Base-by-base conservation (phyloP, 2,797 vertebrate species). In the Onychomys leucogaster region DNA sequence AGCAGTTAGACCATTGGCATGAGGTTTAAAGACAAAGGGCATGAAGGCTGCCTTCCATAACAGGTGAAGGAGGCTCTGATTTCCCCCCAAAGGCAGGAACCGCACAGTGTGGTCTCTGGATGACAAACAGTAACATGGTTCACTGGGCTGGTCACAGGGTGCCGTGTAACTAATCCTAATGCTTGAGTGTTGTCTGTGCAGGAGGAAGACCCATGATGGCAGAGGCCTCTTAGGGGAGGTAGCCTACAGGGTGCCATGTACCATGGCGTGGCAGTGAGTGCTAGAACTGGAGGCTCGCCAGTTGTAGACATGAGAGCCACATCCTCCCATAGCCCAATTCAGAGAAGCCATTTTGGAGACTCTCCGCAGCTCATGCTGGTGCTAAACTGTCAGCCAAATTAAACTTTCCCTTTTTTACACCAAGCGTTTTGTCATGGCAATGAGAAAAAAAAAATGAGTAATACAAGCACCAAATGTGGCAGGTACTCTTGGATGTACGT, bases 1-100 rank as follows among this genome's bases (percentile, higher is more conserved):
- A 76, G 41, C 0, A n/a, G 1, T 57, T 25, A 13, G 46, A 43
- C 10, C 9, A 19, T 2, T 43, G 69, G 55, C 17, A 3, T 43
- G 55, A 43, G 16, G 27, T 59, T 29, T 55, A 43, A 67, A 94
- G 57, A 19, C 69, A 46, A 43, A 67, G 49, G 34, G 41, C 32
- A 12, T 1, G 82, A 34, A 34, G 49, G 55, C 59, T 65, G 19
- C 59, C 1, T 9, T 12, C 2, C 13, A 27, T 2, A 0, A 0
- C 6, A 1, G 34, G 34, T 1, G 0, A 11, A n/a, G 46, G 69
- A 73, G 61, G 23, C 0, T 2, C 10, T 34, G 73, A 32, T n/a
- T 13, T 94, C 21, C 43, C 5, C 25, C 9, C 0, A 8, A 32
- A 41, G 16, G 14, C 19, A 34, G 37, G 57, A 80, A 52, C 81